Conservation (phyloP, 2,888 invertebrate species). For the Leptinotarsa peninsularis region DNA sequence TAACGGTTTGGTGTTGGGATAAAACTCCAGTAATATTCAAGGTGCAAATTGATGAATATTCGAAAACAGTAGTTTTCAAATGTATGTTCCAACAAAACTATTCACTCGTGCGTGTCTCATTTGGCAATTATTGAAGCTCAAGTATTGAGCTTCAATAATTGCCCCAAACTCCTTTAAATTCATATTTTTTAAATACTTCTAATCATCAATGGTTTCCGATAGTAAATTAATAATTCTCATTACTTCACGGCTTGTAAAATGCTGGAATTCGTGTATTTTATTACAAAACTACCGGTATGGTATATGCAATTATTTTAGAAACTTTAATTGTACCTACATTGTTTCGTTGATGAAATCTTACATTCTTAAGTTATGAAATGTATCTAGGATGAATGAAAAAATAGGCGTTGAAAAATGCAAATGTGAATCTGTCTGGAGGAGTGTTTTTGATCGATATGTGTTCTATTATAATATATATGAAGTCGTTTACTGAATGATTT, state of each 20-base stretch:
- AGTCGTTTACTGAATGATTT: no score
- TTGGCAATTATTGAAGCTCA: no score
- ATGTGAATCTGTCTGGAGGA: neutral
- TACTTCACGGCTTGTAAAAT: conserved; percentile 8
- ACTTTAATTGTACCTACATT: conserved; percentile 7
- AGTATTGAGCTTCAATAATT: no score
- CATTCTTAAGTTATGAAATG: conserved; percentile 9
- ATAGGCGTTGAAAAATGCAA: neutral
- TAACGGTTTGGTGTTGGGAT: no score
- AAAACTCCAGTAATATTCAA: no score
- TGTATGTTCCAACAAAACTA: no score
- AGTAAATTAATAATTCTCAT: neutral
- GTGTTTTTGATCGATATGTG: neutral
- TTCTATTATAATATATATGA: no score
- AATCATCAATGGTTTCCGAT: neutral
- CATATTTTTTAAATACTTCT: neutral
- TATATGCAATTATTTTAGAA: conserved; percentile 20
- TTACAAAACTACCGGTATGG: conserved; percentile 8
- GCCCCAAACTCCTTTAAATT: neutral
- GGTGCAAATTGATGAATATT: no score
- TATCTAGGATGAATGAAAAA: neutral
- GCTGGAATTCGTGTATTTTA: neutral
- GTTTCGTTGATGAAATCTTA: conserved; percentile 8
- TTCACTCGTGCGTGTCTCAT: no score
- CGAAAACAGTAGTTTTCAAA: no score